Evolutionary conservation across 2,888 invertebrate species (phyloP).

Genomic region (Drosophila macrospina): DNA sequence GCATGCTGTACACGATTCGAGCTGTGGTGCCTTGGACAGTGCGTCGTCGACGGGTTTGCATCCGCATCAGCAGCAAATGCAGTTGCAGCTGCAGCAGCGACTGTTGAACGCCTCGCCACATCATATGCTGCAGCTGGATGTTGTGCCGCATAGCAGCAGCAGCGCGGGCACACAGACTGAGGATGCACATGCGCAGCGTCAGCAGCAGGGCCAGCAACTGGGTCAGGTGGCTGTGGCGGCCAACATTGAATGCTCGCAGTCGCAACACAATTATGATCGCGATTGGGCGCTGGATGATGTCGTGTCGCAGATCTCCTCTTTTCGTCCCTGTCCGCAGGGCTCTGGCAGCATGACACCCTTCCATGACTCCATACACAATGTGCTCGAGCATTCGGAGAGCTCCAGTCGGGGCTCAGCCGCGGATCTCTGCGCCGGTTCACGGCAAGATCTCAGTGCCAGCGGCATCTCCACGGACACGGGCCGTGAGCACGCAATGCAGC

Average conservation of each 20-base stretch:
- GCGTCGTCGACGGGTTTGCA: slow-evolving; percentile 43
- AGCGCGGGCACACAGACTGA: slow-evolving; percentile 74
- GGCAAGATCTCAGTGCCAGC: slow-evolving; percentile 84
- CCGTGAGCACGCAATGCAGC: slow-evolving; percentile 80
- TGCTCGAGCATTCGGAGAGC: slow-evolving; percentile 84
- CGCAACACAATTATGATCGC: slow-evolving; percentile 85
- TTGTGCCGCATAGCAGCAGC: slow-evolving; percentile 69
- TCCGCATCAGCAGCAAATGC: slow-evolving; percentile 56
- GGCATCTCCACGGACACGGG: slow-evolving; percentile 81
- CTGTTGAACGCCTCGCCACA: slow-evolving; percentile 71
- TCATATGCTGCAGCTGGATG: slow-evolving; percentile 75
- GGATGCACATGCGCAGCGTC: slow-evolving; percentile 74
- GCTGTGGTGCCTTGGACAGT: slow-evolving; percentile 42
- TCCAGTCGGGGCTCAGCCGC: slow-evolving; percentile 84
- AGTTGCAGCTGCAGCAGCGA: slow-evolving; percentile 62
- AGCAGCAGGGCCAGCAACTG: slow-evolving; percentile 67
- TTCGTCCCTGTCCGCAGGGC: slow-evolving; percentile 85
- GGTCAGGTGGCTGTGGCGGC: slow-evolving; percentile 87
- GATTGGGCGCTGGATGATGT: slow-evolving; percentile 85
- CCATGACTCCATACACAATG: slow-evolving; percentile 85
- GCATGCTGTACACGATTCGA: slow-evolving; percentile 47
- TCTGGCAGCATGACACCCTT: slow-evolving; percentile 86
- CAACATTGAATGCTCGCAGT: slow-evolving; percentile 87
- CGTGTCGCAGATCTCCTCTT: slow-evolving; percentile 85
- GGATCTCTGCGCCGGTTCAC: slow-evolving; percentile 82